These are phyloP conservation scores for Muntiacus muntjak DNA, from an alignment of 2,113 vertebrate species.

Conservation along the genomic window DNA sequence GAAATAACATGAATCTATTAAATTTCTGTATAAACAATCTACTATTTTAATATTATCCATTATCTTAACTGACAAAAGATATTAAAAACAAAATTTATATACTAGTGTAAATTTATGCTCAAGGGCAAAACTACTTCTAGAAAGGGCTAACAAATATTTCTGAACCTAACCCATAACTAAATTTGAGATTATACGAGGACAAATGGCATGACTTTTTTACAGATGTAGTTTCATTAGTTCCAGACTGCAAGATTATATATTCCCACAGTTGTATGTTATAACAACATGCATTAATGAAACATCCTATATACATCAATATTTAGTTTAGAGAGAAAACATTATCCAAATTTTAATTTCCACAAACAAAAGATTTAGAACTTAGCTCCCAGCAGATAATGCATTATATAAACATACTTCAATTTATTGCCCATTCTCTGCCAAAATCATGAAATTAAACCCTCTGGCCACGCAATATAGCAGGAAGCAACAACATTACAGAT, in stretches of 20 bases:
- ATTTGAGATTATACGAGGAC: conserved; percentile 40
- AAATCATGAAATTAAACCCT: conserved; percentile 54
- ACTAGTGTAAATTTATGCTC: conserved; percentile 39
- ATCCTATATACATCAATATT: conserved; percentile 54
- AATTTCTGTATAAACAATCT: conserved; percentile 38
- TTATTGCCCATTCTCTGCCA: conserved; percentile 43
- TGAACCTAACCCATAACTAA: conserved; percentile 4
- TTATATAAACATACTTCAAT: conserved; percentile 63
- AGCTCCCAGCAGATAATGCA: conserved; percentile 50
- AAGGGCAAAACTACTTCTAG: conserved; percentile 34
- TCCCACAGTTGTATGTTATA: conserved; percentile 38
- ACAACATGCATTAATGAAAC: conserved; percentile 48
- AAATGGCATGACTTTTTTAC: conserved; percentile 46
- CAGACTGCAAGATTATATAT: conserved; percentile 36
- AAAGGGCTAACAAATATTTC: conserved; percentile 42
- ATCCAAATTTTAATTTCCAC: conserved; percentile 62
- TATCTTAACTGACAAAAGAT: conserved; percentile 42
- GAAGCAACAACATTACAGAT: conserved; percentile 30
- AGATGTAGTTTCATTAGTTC: conserved; percentile 47
- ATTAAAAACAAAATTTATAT: conserved; percentile 43
- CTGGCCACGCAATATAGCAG: not conserved
- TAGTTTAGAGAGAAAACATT: conserved; percentile 55
- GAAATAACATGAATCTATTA: conserved; percentile 13
- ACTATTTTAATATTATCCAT: conserved; percentile 47
- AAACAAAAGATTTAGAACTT: conserved; percentile 66